phyloP scores from a whole-genome alignment of 1,140 invertebrate species.

The Bombus superbus region DNA sequence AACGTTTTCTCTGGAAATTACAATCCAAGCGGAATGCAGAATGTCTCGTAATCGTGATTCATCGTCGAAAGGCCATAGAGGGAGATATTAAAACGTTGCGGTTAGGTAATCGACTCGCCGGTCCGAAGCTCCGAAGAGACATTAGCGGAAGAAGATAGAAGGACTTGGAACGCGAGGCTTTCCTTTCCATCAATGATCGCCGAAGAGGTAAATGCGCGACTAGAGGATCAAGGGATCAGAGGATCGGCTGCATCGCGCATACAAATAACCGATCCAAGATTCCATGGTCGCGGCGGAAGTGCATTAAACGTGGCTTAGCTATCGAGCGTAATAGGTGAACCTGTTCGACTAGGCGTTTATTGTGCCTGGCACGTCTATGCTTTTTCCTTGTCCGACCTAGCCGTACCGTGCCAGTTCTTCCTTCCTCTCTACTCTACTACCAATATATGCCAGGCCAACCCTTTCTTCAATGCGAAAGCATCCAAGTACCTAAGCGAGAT shows the following conservation, averaged over 20 bases:
- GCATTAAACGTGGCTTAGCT: slow-evolving; percentile 74
- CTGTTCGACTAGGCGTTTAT: slow-evolving; percentile 69
- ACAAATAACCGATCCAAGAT: slow-evolving; percentile 67
- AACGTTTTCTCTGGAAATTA: neutral
- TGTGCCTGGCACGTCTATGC: slow-evolving; percentile 71
- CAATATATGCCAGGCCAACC: slow-evolving; percentile 32
- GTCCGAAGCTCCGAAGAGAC: slow-evolving; percentile 12
- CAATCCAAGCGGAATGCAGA: neutral
- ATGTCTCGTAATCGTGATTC: neutral
- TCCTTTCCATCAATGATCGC: slow-evolving; percentile 58
- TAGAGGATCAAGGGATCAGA: slow-evolving; percentile 60
- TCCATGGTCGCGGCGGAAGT: slow-evolving; percentile 61
- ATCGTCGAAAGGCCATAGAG: neutral
- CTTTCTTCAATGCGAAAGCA: slow-evolving; percentile 36
- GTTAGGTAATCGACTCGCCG: slow-evolving; percentile 23
- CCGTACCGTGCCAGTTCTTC: slow-evolving; percentile 1
- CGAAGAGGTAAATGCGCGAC: slow-evolving; percentile 46
- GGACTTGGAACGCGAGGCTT: neutral
- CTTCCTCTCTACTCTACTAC: neutral
- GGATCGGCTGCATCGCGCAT: slow-evolving; percentile 65
- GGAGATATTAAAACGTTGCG: neutral
- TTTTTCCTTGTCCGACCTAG: slow-evolving; percentile 38
- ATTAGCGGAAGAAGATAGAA: slow-evolving; percentile 41
- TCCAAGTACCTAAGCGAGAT: neutral
- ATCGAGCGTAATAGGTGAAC: slow-evolving; percentile 74